These are phyloP conservation scores for Zeugodacus cucurbitae DNA, from an alignment of 1,140 invertebrate genomes.

Conservation along the genomic window DNA sequence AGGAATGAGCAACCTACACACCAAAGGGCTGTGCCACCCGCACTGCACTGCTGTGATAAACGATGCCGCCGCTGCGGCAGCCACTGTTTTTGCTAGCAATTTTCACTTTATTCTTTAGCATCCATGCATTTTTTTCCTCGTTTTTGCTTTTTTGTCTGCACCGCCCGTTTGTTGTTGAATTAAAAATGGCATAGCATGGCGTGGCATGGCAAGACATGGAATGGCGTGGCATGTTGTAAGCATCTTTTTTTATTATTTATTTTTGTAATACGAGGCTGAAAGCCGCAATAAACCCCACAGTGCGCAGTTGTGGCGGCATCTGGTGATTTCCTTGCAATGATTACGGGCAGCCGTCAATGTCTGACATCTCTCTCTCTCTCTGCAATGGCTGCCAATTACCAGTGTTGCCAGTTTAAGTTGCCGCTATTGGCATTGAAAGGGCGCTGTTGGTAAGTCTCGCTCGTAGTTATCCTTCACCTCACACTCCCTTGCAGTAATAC, in stretches of 20 bases:
- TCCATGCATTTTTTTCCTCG: background rate
- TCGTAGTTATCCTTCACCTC: background rate
- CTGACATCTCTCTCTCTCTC: too few relatives aligned
- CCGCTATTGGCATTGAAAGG: background rate
- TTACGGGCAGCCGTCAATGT: background rate
- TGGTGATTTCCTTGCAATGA: background rate
- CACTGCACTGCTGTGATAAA: background rate
- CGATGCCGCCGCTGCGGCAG: background rate
- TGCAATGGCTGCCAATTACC: background rate
- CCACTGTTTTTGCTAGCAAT: background rate
- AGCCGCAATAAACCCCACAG: background rate
- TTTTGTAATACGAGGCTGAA: background rate
- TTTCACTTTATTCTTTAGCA: background rate
- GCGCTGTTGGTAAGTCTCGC: background rate
- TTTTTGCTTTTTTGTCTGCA: background rate
- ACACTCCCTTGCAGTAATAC: background rate
- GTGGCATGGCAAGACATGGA: too few relatives aligned
- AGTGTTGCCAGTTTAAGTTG: background rate
- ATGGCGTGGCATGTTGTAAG: background rate
- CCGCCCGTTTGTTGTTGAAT: conserved; percentile 29
- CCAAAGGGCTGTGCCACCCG: background rate
- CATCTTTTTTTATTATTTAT: background rate
- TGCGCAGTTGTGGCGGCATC: background rate
- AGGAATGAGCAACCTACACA: too few relatives aligned
- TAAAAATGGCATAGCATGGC: background rate